Percentiles rank a stretch among this genome's conserved stretches.
Evolutionary conservation across 1,140 invertebrate species (phyloP).

Genomic region (Helicorthomorpha holstii): DNA sequence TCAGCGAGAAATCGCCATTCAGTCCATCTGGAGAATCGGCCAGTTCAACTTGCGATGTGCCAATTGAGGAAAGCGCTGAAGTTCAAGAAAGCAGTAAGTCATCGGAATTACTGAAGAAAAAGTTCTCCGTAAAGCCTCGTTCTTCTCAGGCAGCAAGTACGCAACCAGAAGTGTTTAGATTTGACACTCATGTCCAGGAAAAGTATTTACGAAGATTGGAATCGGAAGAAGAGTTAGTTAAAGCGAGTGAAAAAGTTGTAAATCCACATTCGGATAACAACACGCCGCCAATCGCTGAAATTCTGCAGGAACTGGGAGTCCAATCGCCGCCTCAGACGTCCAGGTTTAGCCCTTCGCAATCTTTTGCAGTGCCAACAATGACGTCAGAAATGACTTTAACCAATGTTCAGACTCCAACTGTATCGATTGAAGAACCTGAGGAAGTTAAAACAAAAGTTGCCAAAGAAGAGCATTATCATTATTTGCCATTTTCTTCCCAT

Average conservation of each 20-base stretch:
- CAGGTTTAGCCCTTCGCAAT: no score
- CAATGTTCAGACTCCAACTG: no score
- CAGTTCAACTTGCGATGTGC: background rate
- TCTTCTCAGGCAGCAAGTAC: slow-evolving; percentile 9
- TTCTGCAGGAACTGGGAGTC: background rate
- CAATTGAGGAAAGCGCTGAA: slow-evolving; percentile 10
- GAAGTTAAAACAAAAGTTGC: no score
- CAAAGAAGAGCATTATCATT: no score
- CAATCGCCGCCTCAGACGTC: no score
- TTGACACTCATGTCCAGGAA: slow-evolving; percentile 30
- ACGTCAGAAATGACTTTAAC: no score
- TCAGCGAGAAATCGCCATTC: slow-evolving; percentile 3
- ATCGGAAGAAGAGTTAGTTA: slow-evolving; percentile 33
- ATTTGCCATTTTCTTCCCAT: no score
- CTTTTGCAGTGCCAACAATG: no score
- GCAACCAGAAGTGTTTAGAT: slow-evolving; percentile 30
- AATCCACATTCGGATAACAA: slow-evolving; percentile 10
- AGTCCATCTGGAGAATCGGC: slow-evolving; percentile 6
- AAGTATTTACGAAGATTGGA: slow-evolving; percentile 24
- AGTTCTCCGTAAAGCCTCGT: slow-evolving; percentile 1
- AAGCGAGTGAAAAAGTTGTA: slow-evolving; percentile 11
- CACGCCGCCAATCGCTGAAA: slow-evolving; percentile 6
- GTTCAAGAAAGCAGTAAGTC: slow-evolving; percentile 7
- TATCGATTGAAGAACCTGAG: no score
- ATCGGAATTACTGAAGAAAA: slow-evolving; percentile 9